A percentile compares a stretch with the other conserved stretches of the same genome.
These are phyloP conservation scores for Halcyon smyrnensis DNA, from an alignment of 2,797 vertebrate species.

Conservation along the genomic window DNA sequence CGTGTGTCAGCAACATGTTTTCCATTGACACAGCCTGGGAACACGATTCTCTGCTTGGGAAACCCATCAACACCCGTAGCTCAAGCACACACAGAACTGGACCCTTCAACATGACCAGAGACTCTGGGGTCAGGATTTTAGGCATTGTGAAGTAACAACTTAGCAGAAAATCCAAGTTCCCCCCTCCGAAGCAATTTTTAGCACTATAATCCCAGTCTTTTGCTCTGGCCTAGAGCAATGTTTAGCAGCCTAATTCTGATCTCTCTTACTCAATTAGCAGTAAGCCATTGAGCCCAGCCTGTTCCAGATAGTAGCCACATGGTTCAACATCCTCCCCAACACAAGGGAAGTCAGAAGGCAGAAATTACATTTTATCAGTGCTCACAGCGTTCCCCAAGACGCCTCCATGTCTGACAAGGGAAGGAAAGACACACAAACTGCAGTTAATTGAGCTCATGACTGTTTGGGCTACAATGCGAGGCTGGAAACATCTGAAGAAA, in stretches of 20 bases:
- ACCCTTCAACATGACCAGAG: neutral
- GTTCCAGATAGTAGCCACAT: neutral
- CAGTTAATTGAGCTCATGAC: neutral
- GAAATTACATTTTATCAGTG: neutral
- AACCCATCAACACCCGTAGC: neutral
- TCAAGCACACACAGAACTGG: neutral
- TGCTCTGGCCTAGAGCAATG: neutral
- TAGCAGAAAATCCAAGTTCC: conserved; percentile 12
- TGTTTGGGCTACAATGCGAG: neutral
- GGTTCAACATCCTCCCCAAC: neutral
- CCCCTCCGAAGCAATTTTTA: conserved; percentile 41
- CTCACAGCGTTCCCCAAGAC: accelerated
- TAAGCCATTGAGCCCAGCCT: conserved; percentile 48
- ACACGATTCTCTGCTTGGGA: neutral
- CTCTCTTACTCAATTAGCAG: conserved; percentile 42
- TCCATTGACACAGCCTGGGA: neutral
- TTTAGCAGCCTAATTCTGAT: conserved; percentile 60
- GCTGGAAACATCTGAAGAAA: neutral
- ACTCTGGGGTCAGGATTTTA: conserved; percentile 25
- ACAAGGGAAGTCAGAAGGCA: neutral
- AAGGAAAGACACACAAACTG: neutral
- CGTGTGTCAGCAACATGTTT: conserved; percentile 13
- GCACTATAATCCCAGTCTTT: conserved; percentile 38
- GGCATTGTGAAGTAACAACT: conserved; percentile 4
- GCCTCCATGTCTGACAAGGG: neutral